Conservation (phyloP, 1,140 invertebrate species). For the Drosophila mojavensis region DNA sequence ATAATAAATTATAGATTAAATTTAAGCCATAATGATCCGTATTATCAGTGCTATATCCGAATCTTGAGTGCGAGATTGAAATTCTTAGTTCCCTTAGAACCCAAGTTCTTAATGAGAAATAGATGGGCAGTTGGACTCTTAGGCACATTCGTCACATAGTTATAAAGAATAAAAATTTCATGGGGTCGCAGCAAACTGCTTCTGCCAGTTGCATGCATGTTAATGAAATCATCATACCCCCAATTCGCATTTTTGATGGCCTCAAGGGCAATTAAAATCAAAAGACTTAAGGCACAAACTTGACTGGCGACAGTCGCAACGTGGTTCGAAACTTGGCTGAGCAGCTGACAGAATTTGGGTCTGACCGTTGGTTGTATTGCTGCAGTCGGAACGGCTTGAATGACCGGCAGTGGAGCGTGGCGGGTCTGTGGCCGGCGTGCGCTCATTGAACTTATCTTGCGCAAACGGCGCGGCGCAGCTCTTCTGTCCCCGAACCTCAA, state of each 20-base stretch:
- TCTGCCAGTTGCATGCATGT: too few relatives aligned
- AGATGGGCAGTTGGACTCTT: too few relatives aligned
- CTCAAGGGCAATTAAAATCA: constrained; percentile 12
- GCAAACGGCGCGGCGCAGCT: constrained; percentile 53
- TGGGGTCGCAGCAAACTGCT: too few relatives aligned
- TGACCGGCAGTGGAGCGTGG: constrained; percentile 60
- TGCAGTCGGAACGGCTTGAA: constrained; percentile 14
- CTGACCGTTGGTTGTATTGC: constrained; percentile 16
- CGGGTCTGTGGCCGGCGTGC: constrained; percentile 51
- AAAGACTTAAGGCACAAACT: constrained; percentile 59
- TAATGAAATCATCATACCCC: too few relatives aligned
- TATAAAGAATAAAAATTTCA: too few relatives aligned
- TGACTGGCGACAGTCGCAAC: constrained; percentile 2
- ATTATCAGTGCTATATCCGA: too few relatives aligned
- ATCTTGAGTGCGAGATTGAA: too few relatives aligned
- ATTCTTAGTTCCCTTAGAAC: too few relatives aligned
- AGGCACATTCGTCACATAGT: too few relatives aligned
- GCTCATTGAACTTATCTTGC: constrained; percentile 78
- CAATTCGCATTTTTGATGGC: neutral
- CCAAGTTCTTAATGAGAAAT: too few relatives aligned
- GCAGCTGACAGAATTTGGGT: neutral
- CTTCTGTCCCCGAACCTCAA: neutral
- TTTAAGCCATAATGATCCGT: too few relatives aligned
- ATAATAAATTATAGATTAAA: too few relatives aligned
- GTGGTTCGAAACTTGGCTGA: constrained; percentile 40